phyloP scores from a whole-genome alignment of 2,888 invertebrate species.

The Pyrrhia umbra region DNA sequence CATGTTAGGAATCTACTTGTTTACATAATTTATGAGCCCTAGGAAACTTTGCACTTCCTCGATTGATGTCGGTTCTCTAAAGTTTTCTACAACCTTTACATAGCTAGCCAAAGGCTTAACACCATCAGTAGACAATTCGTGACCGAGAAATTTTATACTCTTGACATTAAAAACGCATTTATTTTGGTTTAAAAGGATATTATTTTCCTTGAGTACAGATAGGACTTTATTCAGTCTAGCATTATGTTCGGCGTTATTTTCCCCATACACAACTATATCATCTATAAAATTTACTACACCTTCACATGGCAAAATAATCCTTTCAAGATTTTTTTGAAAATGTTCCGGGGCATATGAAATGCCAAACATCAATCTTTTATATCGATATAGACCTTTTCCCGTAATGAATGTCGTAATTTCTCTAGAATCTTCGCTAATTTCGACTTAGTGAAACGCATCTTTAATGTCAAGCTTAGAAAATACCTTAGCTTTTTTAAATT shows the following conservation, averaged over 20 bases:
- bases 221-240: not conserved
- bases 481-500: not conserved
- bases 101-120: slow-evolving; percentile 2
- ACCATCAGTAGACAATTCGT: not conserved
- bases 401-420: slow-evolving; percentile 7
- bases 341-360: slow-evolving; percentile 5
- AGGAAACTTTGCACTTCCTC: slow-evolving; percentile 64
- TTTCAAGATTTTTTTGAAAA: no score
- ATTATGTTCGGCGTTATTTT: slow-evolving; percentile 2
- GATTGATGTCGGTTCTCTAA: slow-evolving; percentile 45
- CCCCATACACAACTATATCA: slow-evolving; percentile 3
- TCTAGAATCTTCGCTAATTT: not conserved
- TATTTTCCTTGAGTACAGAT: not conserved
- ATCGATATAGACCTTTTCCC: slow-evolving; percentile 10
- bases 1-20: slow-evolving; percentile 15
- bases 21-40: slow-evolving; percentile 57
- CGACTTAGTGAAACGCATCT: slow-evolving; percentile 6
- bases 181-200: not conserved
- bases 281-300: slow-evolving; percentile 3
- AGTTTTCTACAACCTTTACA: slow-evolving; percentile 5
- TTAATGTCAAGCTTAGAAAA: slow-evolving; percentile 10
- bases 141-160: slow-evolving; percentile 6
- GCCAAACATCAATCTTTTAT: slow-evolving; percentile 11
- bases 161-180: slow-evolving; percentile 2
- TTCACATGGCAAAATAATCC: not conserved